Evolutionary conservation across 2,888 invertebrate species (phyloP), one percentile per base, ranked within the genome.

Genomic region (Hylaea fasciaria): DNA sequence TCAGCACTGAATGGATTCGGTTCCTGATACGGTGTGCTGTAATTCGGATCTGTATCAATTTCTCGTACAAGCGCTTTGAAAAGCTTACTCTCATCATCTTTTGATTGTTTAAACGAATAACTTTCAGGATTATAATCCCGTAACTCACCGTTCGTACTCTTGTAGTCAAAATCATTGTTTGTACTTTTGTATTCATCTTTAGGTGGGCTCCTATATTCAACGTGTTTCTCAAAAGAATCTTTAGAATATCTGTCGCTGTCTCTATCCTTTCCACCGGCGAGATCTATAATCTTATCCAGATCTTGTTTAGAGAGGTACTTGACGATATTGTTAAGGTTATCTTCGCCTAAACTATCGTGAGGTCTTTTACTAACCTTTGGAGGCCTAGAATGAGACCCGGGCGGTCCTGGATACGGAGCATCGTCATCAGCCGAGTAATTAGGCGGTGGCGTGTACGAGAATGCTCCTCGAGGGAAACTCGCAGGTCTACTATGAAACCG

Each of bases 231-330:
- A 39, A 64, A 55, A 0, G 55, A n/a, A 16, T 65, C 65, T 61
- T 67, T 78, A 53, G 55, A 55, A 65, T 66, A 67, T 12, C 56
- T 55, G 2, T 62, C 62, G 22, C 54, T 60, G 37, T 73, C 59
- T 66, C 64, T 76, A 11, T 78, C 75, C 48, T 76, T 80, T 10
- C 75, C 80, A 10, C 75, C 76, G 7, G 90, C 84, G 0, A 82
- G 77, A 57, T 89, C 83, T 7, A 91, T 66, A 22, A 92, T 81
- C 66, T 85, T 89, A 68, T 89, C 83, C 58, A 91, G 64, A 67
- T 92, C 91, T 66, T 88, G 81, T 73, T 89, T 86, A 2, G 89
- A 85, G 43, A 92, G 74, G 69, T 88, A 78, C 76, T 87, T 87
- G 16, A 89, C 73, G 37, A 92, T 66, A 50, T 89, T 91, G 61